A percentile compares a stretch with the other conserved stretches of the same genome.
These are phyloP conservation scores for Lanius ludovicianus DNA, from an alignment of 2,113 vertebrate genomes.

Conservation along the genomic window DNA sequence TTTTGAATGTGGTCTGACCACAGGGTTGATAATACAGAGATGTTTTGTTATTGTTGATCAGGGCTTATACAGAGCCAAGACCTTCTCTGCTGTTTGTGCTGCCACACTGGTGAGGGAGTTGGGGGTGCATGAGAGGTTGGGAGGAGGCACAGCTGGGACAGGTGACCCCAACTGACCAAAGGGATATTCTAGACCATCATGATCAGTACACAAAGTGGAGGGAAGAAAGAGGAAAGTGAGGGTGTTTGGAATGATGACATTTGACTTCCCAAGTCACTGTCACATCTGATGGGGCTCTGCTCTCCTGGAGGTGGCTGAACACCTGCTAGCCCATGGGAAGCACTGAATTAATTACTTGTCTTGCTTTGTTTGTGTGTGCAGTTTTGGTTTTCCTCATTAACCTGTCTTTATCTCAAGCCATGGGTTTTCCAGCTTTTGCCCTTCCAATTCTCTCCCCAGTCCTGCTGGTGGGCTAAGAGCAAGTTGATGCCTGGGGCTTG, in stretches of 20 bases:
- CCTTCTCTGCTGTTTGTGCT: background rate
- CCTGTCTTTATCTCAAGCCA: background rate
- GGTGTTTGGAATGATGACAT: background rate
- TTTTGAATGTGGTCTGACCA: background rate
- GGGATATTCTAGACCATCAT: background rate
- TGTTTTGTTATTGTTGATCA: background rate
- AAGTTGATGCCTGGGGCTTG: background rate
- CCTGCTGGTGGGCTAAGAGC: accelerated
- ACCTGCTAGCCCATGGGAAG: background rate
- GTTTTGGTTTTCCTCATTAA: background rate
- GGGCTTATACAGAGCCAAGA: background rate
- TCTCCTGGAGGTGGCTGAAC: background rate
- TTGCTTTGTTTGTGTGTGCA: background rate
- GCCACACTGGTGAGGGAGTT: accelerated
- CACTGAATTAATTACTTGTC: background rate
- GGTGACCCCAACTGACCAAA: background rate
- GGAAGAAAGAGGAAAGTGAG: background rate
- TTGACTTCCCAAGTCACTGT: background rate
- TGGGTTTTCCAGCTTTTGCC: background rate
- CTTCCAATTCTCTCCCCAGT: background rate
- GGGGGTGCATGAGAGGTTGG: background rate
- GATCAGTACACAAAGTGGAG: background rate
- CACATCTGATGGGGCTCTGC: background rate
- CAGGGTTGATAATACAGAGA: background rate
- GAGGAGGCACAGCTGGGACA: background rate